Percentiles rank a stretch among this genome's conserved stretches.
phyloP scores from a whole-genome alignment of 1,140 invertebrate species.

The Neodiprion fabricii region DNA sequence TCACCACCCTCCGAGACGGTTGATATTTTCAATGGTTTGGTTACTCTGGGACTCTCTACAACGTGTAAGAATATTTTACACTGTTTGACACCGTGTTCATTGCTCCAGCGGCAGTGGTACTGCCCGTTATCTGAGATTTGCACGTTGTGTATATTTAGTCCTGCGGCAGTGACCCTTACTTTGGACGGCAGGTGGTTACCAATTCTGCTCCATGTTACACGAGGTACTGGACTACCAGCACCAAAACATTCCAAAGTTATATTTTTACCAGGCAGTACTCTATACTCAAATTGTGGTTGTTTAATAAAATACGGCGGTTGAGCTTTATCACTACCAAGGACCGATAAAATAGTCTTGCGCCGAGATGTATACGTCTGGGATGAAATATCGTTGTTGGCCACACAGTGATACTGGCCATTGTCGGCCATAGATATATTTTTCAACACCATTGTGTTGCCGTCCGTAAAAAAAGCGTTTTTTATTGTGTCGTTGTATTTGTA shows the following conservation, averaged over 20 bases:
- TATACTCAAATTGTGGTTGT: conserved; percentile 54
- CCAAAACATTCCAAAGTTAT: conserved; percentile 69
- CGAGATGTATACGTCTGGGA: conserved; percentile 43
- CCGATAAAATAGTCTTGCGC: conserved; percentile 41
- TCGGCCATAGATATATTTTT: conserved; percentile 44
- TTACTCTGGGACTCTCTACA: conserved; percentile 67
- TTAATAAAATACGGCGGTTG: conserved; percentile 48
- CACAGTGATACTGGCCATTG: conserved; percentile 50
- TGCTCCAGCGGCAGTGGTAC: conserved; percentile 56
- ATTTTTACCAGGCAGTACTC: conserved; percentile 49
- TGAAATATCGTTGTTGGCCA: conserved; percentile 55
- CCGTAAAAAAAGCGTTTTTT: conserved; percentile 37
- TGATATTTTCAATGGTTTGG: conserved; percentile 63
- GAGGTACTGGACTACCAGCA: conserved; percentile 67
- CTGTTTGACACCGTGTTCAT: conserved; percentile 49
- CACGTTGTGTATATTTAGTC: conserved; percentile 49
- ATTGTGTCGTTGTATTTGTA: conserved; percentile 57
- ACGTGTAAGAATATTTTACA: conserved; percentile 56
- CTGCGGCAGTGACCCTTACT: conserved; percentile 40
- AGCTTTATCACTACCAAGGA: conserved; percentile 34
- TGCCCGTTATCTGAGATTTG: conserved; percentile 51
- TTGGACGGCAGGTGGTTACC: conserved; percentile 52
- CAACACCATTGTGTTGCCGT: conserved; percentile 50
- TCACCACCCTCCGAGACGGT: conserved; percentile 71
- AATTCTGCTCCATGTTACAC: conserved; percentile 65